phyloP scores from a whole-genome alignment of 2,797 vertebrate genomes.

The Esox masquinongy region DNA sequence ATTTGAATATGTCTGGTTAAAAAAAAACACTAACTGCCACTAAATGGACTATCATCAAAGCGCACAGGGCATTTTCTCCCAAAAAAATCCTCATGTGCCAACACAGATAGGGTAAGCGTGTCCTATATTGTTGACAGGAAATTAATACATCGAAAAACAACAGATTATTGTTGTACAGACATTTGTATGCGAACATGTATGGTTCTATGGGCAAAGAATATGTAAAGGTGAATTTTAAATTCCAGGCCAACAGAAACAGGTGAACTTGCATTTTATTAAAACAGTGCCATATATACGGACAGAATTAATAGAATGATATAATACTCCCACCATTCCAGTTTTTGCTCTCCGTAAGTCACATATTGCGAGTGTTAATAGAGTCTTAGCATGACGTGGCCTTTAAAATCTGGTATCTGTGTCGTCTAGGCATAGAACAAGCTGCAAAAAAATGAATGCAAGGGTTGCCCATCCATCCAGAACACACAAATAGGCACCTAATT shows the following conservation, averaged over 20 bases:
- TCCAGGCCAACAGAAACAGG: neutral
- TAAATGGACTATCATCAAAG: constrained; percentile 87
- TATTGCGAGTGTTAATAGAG: neutral
- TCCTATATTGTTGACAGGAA: constrained; percentile 28
- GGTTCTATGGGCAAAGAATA: neutral
- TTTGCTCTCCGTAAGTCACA: neutral
- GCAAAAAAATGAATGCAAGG: neutral
- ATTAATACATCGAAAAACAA: neutral
- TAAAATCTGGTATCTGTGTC: constrained; percentile 39
- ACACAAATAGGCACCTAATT: neutral
- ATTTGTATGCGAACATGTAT: neutral
- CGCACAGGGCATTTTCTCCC: constrained; percentile 68
- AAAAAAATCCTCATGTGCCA: constrained; percentile 25
- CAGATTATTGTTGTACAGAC: neutral
- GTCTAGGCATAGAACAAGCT: neutral
- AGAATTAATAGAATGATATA: neutral
- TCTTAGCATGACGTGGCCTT: constrained; percentile 27
- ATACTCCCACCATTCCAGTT: neutral
- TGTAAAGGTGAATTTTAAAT: neutral
- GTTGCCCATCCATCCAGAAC: neutral
- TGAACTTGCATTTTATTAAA: neutral
- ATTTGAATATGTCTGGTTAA: constrained; percentile 83
- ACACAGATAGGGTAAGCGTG: constrained; percentile 2
- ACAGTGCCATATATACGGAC: neutral
- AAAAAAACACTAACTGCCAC: constrained; percentile 86